Evolutionary conservation across 2,113 vertebrate genomes (phyloP).

Genomic region (Noctilio leporinus): DNA sequence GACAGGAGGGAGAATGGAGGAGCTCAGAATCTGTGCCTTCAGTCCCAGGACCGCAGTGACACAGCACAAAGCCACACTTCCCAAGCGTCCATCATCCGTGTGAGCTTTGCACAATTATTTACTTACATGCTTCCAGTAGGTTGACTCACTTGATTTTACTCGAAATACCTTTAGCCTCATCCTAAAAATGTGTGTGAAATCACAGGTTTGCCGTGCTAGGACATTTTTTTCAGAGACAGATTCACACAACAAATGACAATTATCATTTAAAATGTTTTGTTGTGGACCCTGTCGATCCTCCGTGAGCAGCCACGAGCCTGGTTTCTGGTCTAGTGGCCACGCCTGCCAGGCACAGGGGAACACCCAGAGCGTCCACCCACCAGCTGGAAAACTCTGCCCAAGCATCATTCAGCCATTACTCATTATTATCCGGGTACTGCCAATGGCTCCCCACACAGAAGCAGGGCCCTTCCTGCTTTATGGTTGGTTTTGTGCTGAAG

Average conservation of each 20-base stretch:
- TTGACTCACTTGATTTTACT: not conserved
- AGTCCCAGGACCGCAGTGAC: rapidly evolving
- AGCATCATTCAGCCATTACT: not conserved
- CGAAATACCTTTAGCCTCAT: not conserved
- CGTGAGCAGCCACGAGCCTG: not conserved
- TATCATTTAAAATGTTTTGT: not conserved
- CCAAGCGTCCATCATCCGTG: not conserved
- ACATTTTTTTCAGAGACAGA: not conserved
- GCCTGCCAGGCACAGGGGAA: not conserved
- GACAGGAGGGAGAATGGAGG: not conserved
- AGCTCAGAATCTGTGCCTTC: not conserved
- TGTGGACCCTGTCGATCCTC: not conserved
- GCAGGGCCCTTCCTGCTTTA: not conserved
- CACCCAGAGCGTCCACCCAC: not conserved
- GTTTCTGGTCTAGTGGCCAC: not conserved
- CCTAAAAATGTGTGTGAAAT: not conserved
- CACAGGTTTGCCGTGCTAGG: not conserved
- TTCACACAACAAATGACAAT: not conserved
- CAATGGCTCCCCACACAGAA: not conserved
- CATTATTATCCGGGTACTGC: not conserved
- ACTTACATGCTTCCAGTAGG: not conserved
- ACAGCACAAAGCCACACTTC: not conserved
- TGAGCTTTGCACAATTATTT: not conserved
- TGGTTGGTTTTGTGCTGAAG: slow-evolving; percentile 17
- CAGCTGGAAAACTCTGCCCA: not conserved